A percentile compares a stretch with the other conserved stretches of the same genome.
Conservation (phyloP, 2,797 vertebrate genomes). For the Linurgus olivaceus region DNA sequence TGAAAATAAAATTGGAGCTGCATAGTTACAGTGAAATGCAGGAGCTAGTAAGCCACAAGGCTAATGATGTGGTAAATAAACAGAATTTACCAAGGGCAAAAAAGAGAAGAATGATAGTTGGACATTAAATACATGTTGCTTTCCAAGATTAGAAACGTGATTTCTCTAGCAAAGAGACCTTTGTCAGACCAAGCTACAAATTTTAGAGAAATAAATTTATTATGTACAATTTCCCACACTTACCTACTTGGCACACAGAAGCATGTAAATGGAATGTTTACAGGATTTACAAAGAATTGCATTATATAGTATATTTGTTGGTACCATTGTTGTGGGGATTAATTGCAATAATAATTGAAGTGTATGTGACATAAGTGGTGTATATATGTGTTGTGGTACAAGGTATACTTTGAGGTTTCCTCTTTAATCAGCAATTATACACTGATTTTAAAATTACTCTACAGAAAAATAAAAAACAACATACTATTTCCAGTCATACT, state of each 20-base stretch:
- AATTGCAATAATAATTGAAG: background rate
- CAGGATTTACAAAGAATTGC: background rate
- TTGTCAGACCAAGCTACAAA: background rate
- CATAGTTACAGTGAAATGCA: background rate
- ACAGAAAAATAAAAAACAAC: background rate
- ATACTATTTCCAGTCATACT: background rate
- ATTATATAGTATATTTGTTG: background rate
- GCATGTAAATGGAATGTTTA: background rate
- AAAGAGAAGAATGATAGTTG: background rate
- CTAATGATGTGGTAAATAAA: background rate
- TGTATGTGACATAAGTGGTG: background rate
- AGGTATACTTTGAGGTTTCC: background rate
- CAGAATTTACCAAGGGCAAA: background rate
- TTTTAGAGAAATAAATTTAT: background rate
- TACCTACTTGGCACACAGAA: background rate
- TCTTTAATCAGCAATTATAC: background rate
- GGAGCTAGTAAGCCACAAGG: background rate
- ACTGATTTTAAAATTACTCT: background rate
- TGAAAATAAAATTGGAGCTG: background rate
- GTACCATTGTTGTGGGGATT: background rate
- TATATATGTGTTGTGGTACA: background rate
- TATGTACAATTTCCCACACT: background rate
- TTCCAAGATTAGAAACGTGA: background rate
- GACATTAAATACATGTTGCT: background rate
- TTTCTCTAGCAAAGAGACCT: background rate